Conservation (phyloP, 2,888 invertebrate genomes). For the Achlya flavicornis region DNA sequence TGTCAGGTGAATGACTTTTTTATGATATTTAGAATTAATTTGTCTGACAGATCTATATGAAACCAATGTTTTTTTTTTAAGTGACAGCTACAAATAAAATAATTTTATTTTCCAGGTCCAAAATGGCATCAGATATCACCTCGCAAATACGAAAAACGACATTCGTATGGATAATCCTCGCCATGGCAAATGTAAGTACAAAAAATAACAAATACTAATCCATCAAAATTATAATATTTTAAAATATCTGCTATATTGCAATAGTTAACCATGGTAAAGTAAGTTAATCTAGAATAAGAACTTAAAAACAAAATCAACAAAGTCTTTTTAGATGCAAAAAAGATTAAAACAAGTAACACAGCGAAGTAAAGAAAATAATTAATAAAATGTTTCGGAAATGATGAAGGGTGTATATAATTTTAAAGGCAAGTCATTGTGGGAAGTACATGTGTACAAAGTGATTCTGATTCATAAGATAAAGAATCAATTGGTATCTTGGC, state of each 20-base stretch:
- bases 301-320: too few species aligned
- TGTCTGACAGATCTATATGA: constrained; percentile 21
- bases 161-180: constrained; percentile 70
- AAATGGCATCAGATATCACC: constrained; percentile 74
- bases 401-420: not conserved
- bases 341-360: not conserved
- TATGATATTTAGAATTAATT: not conserved
- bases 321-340: not conserved
- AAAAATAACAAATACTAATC: not conserved
- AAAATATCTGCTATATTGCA: not conserved
- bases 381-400: too few species aligned
- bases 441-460: not conserved
- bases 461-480: not conserved
- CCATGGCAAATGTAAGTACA: constrained; percentile 75
- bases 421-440: not conserved
- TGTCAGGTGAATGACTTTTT: not conserved
- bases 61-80: constrained; percentile 23
- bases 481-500: not conserved
- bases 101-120: constrained; percentile 63
- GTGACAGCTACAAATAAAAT: too few species aligned
- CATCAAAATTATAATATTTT: not conserved
- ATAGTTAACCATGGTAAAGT: too few species aligned
- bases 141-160: constrained; percentile 72
- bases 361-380: not conserved
- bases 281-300: too few species aligned